Percentiles rank a stretch among this genome's conserved stretches.
Evolutionary conservation across 2,888 invertebrate genomes (phyloP).

Genomic region (Clistopyga incitator): DNA sequence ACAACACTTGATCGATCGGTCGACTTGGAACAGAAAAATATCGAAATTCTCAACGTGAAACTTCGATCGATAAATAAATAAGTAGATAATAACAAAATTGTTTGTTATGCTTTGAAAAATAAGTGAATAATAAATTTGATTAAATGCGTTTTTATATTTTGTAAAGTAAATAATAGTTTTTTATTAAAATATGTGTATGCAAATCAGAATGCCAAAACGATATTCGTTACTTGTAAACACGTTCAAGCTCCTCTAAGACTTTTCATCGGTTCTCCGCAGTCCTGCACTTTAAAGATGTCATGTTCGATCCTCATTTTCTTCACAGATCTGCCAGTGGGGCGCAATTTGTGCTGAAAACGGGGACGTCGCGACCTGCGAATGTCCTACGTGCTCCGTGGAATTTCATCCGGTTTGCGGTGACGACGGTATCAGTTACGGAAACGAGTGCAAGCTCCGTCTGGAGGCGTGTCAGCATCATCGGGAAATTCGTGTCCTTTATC

Average conservation of each 20-base stretch:
- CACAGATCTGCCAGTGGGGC: slow-evolving; percentile 91
- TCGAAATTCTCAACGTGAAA: not conserved
- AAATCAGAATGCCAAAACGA: not conserved
- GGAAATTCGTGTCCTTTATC: slow-evolving; percentile 91
- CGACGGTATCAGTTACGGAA: slow-evolving; percentile 93
- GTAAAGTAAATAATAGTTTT: too few species aligned
- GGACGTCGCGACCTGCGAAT: slow-evolving; percentile 92
- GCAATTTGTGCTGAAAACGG: slow-evolving; percentile 90
- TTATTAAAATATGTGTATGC: not conserved
- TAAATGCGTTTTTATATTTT: too few species aligned
- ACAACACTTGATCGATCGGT: slow-evolving; percentile 9
- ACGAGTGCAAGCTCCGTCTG: slow-evolving; percentile 92
- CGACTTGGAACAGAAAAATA: slow-evolving; percentile 21
- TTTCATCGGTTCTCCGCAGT: not conserved
- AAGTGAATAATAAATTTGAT: too few species aligned
- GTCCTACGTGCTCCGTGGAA: slow-evolving; percentile 93
- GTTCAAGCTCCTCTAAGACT: not conserved
- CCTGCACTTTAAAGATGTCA: slow-evolving; percentile 41
- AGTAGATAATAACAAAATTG: too few species aligned
- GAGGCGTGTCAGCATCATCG: slow-evolving; percentile 92
- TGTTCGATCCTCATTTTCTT: slow-evolving; percentile 59
- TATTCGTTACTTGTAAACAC: not conserved
- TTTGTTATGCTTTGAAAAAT: too few species aligned
- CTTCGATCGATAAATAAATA: too few species aligned
- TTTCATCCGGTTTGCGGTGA: slow-evolving; percentile 94